Conservation (phyloP, 2,113 vertebrate species). For the Plotosus lineatus region DNA sequence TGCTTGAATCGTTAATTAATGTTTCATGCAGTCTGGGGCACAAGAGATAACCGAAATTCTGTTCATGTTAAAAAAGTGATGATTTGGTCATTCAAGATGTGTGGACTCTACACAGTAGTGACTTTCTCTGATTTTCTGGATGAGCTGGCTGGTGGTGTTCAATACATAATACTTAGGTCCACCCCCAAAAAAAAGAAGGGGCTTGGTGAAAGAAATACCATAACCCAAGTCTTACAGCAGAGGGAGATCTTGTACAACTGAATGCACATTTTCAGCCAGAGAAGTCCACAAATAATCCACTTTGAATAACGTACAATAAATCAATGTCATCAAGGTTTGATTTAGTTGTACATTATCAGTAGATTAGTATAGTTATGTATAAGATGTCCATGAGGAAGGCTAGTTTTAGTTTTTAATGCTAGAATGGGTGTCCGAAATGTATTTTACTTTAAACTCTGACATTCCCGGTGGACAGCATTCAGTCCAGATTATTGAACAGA, state of each 20-base stretch:
- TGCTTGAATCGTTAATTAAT: too few relatives aligned
- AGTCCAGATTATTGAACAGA: background rate
- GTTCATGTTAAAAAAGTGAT: too few relatives aligned
- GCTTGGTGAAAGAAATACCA: too few relatives aligned
- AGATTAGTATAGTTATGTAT: background rate
- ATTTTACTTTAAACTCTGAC: background rate
- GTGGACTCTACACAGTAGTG: too few relatives aligned
- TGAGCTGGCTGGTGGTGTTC: too few relatives aligned
- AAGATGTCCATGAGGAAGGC: background rate
- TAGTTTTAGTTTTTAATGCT: background rate
- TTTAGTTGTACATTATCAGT: background rate
- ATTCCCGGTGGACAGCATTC: background rate
- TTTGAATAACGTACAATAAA: background rate
- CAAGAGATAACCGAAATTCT: too few relatives aligned
- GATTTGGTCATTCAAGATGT: too few relatives aligned
- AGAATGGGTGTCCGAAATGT: background rate
- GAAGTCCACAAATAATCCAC: background rate
- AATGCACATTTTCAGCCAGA: background rate
- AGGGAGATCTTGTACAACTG: constrained; percentile 12
- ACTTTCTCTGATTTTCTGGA: too few relatives aligned
- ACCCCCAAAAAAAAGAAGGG: too few relatives aligned
- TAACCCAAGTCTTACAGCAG: constrained; percentile 1
- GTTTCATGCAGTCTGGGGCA: too few relatives aligned
- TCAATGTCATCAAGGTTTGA: background rate
- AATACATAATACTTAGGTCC: too few relatives aligned